Conservation (phyloP, 2,888 invertebrate genomes). For the Oxyteleia sp. region DNA sequence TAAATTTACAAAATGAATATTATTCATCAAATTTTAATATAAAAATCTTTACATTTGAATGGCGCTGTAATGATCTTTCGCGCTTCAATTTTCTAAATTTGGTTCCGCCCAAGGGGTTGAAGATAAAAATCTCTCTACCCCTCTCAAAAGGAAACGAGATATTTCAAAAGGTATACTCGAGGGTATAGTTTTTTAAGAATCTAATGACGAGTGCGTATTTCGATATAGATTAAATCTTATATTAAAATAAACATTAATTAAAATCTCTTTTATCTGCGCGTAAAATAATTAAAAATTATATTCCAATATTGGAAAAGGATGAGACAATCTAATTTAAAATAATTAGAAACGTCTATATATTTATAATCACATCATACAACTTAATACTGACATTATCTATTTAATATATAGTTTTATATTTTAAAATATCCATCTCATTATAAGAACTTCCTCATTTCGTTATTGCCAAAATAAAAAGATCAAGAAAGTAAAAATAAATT, state of each 20-base stretch:
- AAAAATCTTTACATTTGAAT: neutral
- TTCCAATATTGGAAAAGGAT: neutral
- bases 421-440: no score
- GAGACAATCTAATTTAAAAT: no score
- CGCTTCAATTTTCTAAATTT: constrained; percentile 50
- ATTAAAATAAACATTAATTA: constrained; percentile 29
- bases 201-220: constrained; percentile 37
- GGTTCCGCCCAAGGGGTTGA: constrained; percentile 55
- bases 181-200: constrained; percentile 46
- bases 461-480: no score
- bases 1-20: neutral
- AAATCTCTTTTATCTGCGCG: neutral
- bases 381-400: no score
- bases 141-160: constrained; percentile 55
- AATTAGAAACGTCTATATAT: no score
- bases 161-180: constrained; percentile 56
- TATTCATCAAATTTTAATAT: neutral
- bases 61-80: constrained; percentile 21
- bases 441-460: no score
- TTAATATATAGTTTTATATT: no score
- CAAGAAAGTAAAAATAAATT: no score
- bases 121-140: constrained; percentile 58
- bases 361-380: no score
- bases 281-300: neutral
- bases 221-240: constrained; percentile 17